Conservation (phyloP, 2,888 invertebrate genomes). For the Eilema griseolum region DNA sequence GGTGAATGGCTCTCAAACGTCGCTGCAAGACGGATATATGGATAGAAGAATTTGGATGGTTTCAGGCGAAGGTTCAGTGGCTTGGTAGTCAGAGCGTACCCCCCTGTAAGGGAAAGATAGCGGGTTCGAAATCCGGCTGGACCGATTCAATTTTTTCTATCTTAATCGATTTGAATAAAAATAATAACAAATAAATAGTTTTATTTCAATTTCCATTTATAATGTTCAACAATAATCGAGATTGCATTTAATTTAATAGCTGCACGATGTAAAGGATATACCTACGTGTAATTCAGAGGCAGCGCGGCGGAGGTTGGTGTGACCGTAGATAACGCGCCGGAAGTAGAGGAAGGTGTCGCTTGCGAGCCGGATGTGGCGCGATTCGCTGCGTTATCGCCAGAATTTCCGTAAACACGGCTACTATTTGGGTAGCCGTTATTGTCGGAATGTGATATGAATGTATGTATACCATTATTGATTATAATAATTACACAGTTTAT, state of each 20-base stretch:
- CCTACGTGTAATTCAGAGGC: conserved; percentile 45
- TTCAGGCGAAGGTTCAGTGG: no score
- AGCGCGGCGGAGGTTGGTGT: conserved; percentile 42
- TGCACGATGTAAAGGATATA: conserved; percentile 31
- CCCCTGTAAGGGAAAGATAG: no score
- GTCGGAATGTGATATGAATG: conserved; percentile 31
- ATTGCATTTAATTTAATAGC: conserved; percentile 23
- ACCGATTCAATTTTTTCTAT: no score
- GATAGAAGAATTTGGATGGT: no score
- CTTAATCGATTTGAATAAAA: no score
- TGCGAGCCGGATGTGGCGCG: conserved; percentile 57
- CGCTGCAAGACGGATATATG: no score
- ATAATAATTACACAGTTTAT: no score
- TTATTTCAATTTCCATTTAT: neutral
- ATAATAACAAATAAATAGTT: neutral
- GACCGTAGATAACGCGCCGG: conserved; percentile 59
- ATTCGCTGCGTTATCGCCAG: conserved; percentile 62
- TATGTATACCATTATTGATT: neutral
- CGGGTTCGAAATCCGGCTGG: no score
- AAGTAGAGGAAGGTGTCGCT: conserved; percentile 64
- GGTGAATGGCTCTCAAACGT: no score
- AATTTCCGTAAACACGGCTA: conserved; percentile 42
- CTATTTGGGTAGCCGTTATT: no score
- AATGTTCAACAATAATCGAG: neutral
- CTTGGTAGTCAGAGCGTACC: no score